A percentile compares a stretch with the other conserved stretches of the same genome.
Evolutionary conservation across 2,888 invertebrate genomes (phyloP).

Genomic region (Exocentrus adspersus): DNA sequence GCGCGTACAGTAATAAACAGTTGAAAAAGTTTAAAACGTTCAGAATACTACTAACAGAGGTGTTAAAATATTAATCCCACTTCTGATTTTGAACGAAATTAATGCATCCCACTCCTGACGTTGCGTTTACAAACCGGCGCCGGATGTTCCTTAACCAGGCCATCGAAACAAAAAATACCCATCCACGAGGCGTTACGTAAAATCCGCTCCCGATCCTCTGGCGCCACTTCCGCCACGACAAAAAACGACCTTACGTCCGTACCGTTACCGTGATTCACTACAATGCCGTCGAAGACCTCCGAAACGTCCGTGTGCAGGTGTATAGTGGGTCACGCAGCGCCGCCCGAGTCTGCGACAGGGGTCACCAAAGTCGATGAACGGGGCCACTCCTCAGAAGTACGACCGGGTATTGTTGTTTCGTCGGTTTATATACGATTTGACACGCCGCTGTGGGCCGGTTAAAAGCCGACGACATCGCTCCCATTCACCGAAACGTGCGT

Average conservation of each 20-base stretch:
- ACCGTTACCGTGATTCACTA: slow-evolving; percentile 28
- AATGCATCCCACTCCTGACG: no score
- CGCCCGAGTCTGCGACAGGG: not conserved
- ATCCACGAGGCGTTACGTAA: no score
- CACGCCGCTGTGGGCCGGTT: slow-evolving; percentile 7
- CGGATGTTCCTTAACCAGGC: not conserved
- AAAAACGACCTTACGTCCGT: slow-evolving; percentile 14
- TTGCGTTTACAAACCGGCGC: no score
- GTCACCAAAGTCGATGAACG: slow-evolving; percentile 30
- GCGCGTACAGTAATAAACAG: no score
- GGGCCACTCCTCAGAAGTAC: slow-evolving; percentile 29
- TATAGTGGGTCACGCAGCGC: slow-evolving; percentile 22
- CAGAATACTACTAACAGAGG: no score
- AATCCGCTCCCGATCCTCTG: no score
- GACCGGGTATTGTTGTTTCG: slow-evolving; percentile 19
- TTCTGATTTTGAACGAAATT: no score
- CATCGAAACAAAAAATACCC: not conserved
- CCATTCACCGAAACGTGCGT: slow-evolving; percentile 11
- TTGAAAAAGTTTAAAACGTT: no score
- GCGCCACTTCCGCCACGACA: slow-evolving; percentile 9
- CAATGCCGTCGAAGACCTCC: slow-evolving; percentile 26
- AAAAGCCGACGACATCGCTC: slow-evolving; percentile 8
- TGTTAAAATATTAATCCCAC: no score
- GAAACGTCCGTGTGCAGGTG: slow-evolving; percentile 23
- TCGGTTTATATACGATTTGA: slow-evolving; percentile 14